Evolutionary conservation across 1,140 invertebrate species (phyloP), one percentile per base, ranked within the genome.

Genomic region (Drosophila auraria): DNA sequence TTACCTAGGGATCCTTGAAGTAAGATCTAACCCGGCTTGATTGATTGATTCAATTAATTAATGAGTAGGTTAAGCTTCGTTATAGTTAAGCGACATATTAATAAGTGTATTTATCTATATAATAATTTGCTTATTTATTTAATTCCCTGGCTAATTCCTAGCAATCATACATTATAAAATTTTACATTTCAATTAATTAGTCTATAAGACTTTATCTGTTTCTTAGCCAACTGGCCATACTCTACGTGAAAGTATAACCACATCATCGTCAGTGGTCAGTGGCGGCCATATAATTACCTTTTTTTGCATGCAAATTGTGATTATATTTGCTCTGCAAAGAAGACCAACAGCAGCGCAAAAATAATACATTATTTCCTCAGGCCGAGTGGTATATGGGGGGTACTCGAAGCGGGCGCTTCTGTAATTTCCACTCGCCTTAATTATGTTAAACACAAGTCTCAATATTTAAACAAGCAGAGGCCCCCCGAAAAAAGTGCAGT

Each of bases 361-460:
- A 45, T 58, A 62, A 58, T 80, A 63, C 47, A 70, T 61, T 60
- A 64, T 38, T 79, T 78, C 76, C 75, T 78, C 65, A 57, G 25
- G 58, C 38, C 44, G 33, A 38, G 63, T 49, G 44, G 23, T n/a
- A 15, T n/a, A 38, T 65, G 5, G 15, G 45, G 49, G 44, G n/a
- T n/a, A 54, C 15, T 33, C 57, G 20, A 45, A 58, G 27, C 5
- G 9, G 27, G 65, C 40, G 81, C 75, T 71, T 71, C 82, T 84
- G 82, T 90, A 84, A 82, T 90, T 90, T 89, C 72, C 82, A 82
- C 68, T 84, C 64, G 78, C 84, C 83, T 90, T 89, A 90, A 89
- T 89, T 89, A 89, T 76, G 79, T 79, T 89, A 89, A 89, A 90
- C 82, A 86, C 75, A 86, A 87, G 79, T 82, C 75, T 80, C 82